Conservation (phyloP, 2,888 invertebrate species). For the Ecdyonurus torrentis region DNA sequence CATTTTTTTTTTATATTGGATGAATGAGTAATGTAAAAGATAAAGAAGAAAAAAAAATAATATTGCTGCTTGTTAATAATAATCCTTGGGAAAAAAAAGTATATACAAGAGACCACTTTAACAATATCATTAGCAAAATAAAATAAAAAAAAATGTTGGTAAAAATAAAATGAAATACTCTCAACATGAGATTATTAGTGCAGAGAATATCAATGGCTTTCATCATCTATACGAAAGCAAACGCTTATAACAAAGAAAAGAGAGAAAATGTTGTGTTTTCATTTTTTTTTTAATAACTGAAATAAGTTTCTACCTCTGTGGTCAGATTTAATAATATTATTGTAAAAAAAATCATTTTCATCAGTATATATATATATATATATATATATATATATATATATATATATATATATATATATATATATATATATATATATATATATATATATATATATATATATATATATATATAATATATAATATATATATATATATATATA, state of each 20-base stretch:
- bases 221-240: too few species aligned
- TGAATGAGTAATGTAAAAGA: background rate
- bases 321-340: background rate
- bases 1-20: background rate
- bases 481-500: too few species aligned
- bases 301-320: background rate
- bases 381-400: too few species aligned
- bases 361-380: background rate
- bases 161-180: background rate
- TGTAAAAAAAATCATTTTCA: background rate
- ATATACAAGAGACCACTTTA: background rate
- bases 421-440: too few species aligned
- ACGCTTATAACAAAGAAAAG: background rate
- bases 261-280: background rate
- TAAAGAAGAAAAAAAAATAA: too few species aligned
- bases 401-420: too few species aligned
- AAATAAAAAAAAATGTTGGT: background rate
- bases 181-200: too few species aligned
- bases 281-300: background rate
- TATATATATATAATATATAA: too few species aligned
- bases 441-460: too few species aligned
- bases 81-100: background rate
- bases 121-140: background rate
- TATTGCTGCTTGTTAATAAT: background rate
- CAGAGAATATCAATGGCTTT: too few species aligned